Conservation (phyloP, 2,797 vertebrate species). For the Clarias fuscus region DNA sequence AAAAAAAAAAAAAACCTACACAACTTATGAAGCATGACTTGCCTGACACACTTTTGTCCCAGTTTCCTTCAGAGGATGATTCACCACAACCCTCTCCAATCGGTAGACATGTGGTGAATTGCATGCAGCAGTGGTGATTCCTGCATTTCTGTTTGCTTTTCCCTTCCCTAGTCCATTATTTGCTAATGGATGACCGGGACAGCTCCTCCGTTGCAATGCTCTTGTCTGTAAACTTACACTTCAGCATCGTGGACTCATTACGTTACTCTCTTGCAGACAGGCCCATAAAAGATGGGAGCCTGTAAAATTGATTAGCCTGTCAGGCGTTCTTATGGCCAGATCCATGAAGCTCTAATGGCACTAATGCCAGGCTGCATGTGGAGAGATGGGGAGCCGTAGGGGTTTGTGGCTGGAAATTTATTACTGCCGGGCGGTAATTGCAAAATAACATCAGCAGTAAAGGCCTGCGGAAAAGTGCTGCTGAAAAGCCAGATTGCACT, state of each 20-base stretch:
- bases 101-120: conserved; percentile 24
- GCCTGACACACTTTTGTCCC: conserved; percentile 8
- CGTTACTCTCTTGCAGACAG: conserved; percentile 44
- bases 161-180: conserved; percentile 50
- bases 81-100: not conserved
- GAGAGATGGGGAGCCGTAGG: conserved; percentile 40
- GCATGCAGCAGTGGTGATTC: conserved; percentile 23
- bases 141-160: conserved; percentile 34
- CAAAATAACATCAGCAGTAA: conserved; percentile 46
- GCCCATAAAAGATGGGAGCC: conserved; percentile 51
- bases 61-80: not conserved
- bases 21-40: not conserved
- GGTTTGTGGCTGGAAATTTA: conserved; percentile 45
- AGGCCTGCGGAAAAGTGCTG: conserved; percentile 34
- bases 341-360: conserved; percentile 58
- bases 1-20: not conserved
- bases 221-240: conserved; percentile 63
- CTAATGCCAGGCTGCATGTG: conserved; percentile 53
- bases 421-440: conserved; percentile 44
- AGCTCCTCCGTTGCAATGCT: conserved; percentile 40
- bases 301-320: conserved; percentile 63
- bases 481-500: conserved; percentile 23
- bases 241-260: conserved; percentile 59
- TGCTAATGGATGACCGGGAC: conserved; percentile 51
- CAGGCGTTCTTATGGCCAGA: conserved; percentile 61